Base-by-base conservation (phyloP, 2,113 vertebrate species). In the Narcine bancroftii region DNA sequence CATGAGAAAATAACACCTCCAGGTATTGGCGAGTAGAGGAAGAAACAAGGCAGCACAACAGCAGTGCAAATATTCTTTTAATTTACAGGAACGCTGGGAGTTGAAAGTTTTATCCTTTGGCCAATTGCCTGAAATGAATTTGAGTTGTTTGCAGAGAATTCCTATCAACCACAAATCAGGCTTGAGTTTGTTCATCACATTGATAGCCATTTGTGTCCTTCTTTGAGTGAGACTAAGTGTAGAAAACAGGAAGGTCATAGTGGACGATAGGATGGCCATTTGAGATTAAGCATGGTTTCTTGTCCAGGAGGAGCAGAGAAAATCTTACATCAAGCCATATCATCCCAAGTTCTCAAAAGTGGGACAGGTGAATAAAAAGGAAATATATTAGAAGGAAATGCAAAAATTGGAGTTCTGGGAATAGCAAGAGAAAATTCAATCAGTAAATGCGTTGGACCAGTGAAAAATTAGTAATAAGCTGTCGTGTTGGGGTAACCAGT, bases 401-500 rank as follows among this genome's bases (percentile, higher is more conserved):
- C 89, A 91, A 36, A 69, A 65, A 53, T 83, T 13, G 24, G 45
- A 69, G 89, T 45, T 69, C 89, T 69, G 60, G 89, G 89, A 69
- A 66, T 69, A 42, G 87, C 53, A 10, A 87, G 56, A 87, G 53
- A 69, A 69, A 91, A 91, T 69, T 91, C 56, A 91, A 91, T 69
- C 87, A 91, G 63, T 91, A 69, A 66, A 69, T 91, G 36, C 39
- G 24, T 69, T 91, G 87, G 87, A 91, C 87, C 63, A 69, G 87
- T 91, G 60, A 91, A 69, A 91, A 91, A 91, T 66, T 69, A 91
- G 87, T 69, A 91, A 91, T 91, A 91, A 91, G 63, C 56, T 66
- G 56, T 65, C 56, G 63, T 91, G 60, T 69, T 91, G 89, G 89
- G 65, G 60, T 91, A 69, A 69, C 81, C 63, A 47, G 63, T 91